These are phyloP conservation scores for Enteromius afrohamiltoni DNA, from an alignment of 2,797 vertebrate species.

Conservation along the genomic window DNA sequence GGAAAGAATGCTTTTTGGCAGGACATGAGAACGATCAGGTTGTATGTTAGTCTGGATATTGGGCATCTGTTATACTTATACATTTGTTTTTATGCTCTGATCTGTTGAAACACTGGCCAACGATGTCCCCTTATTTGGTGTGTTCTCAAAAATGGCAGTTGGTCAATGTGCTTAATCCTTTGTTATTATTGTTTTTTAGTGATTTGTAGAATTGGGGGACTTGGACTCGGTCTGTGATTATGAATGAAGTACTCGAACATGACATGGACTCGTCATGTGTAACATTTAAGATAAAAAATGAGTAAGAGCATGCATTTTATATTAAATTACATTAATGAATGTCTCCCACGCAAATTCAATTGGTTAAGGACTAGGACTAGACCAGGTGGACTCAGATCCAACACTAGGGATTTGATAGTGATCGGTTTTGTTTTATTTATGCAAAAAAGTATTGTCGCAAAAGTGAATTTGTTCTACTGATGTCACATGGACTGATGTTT, in stretches of 20 bases:
- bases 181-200: neutral
- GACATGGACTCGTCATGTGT: neutral
- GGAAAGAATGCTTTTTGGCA: conserved; percentile 43
- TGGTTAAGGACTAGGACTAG: neutral
- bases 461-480: too few species aligned
- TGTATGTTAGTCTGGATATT: conserved; percentile 15
- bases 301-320: neutral
- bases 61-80: conserved; percentile 10
- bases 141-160: conserved; percentile 34
- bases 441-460: too few species aligned
- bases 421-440: too few species aligned
- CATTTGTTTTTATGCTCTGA: conserved; percentile 33
- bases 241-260: neutral
- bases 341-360: neutral
- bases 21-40: conserved; percentile 32
- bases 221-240: neutral
- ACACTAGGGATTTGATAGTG: too few species aligned
- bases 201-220: neutral
- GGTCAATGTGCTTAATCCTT: neutral
- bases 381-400: neutral
- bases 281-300: neutral
- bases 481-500: too few species aligned
- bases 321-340: neutral
- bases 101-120: conserved; percentile 22
- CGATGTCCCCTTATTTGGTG: conserved; percentile 38